phyloP scores from a whole-genome alignment of 2,888 invertebrate genomes.

The Orthosia gothica region DNA sequence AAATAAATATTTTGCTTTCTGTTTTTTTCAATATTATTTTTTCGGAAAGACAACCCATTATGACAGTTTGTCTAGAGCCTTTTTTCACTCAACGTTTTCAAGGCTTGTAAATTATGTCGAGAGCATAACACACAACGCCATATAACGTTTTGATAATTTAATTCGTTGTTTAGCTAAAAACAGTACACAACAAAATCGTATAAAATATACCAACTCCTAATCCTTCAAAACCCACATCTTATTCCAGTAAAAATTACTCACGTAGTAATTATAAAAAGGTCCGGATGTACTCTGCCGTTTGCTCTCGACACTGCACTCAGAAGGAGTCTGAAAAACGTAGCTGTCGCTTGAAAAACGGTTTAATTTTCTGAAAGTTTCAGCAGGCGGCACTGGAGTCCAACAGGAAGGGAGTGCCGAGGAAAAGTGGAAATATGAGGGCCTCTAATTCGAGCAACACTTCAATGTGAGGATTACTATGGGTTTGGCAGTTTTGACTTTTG shows the following conservation, averaged over 20 bases:
- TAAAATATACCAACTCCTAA: not conserved
- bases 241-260: conserved; percentile 56
- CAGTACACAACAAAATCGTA: too few relatives aligned
- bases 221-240: conserved; percentile 24
- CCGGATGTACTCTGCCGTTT: conserved; percentile 51
- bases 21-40: too few relatives aligned
- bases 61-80: too few relatives aligned
- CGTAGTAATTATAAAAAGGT: conserved; percentile 59
- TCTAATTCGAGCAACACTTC: conserved; percentile 67
- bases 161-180: not conserved
- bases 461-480: conserved; percentile 13
- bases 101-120: too few relatives aligned
- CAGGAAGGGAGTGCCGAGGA: conserved; percentile 60
- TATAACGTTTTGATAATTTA: too few relatives aligned
- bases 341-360: conserved; percentile 67
- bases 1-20: too few relatives aligned
- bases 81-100: not conserved
- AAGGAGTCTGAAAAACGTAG: conserved; percentile 58
- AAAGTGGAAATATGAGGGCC: conserved; percentile 74
- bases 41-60: too few relatives aligned
- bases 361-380: conserved; percentile 69
- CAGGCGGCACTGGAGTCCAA: conserved; percentile 47
- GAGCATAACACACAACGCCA: too few relatives aligned
- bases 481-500: conserved; percentile 16
- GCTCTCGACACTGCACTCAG: conserved; percentile 58